Percentiles rank a stretch among this genome's conserved stretches.
These are phyloP conservation scores for Dipodomys spectabilis DNA, from an alignment of 2,113 vertebrate genomes.

Conservation along the genomic window DNA sequence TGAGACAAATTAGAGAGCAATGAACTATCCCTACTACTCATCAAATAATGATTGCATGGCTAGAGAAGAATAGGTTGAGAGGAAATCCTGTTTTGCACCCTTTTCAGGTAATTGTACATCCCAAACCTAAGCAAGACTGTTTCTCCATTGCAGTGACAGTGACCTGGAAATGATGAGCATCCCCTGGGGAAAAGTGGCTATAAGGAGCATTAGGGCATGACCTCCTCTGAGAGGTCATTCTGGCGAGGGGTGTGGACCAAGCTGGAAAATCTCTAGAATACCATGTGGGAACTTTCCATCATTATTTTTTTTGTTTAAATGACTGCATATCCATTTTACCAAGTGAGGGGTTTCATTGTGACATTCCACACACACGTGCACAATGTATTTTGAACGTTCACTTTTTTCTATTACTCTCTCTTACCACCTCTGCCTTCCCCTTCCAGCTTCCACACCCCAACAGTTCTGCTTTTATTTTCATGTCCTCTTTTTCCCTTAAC, in stretches of 20 bases:
- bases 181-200: no score
- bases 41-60: neutral
- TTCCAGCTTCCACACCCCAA: neutral
- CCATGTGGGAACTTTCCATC: fast-evolving
- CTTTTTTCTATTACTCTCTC: no score
- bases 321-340: neutral
- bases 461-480: neutral
- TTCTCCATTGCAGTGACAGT: neutral
- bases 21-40: neutral
- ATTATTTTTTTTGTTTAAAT: neutral
- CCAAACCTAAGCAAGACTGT: neutral
- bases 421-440: no score
- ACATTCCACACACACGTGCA: neutral
- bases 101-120: fast-evolving
- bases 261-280: neutral
- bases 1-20: neutral
- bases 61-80: neutral
- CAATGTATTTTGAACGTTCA: neutral
- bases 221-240: neutral
- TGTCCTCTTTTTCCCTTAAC: neutral
- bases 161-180: neutral
- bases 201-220: neutral
- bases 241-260: no score
- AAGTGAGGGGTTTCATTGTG: neutral
- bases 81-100: neutral